These are phyloP conservation scores for Melanostoma mellinum DNA, from an alignment of 2,888 invertebrate genomes.

Conservation along the genomic window DNA sequence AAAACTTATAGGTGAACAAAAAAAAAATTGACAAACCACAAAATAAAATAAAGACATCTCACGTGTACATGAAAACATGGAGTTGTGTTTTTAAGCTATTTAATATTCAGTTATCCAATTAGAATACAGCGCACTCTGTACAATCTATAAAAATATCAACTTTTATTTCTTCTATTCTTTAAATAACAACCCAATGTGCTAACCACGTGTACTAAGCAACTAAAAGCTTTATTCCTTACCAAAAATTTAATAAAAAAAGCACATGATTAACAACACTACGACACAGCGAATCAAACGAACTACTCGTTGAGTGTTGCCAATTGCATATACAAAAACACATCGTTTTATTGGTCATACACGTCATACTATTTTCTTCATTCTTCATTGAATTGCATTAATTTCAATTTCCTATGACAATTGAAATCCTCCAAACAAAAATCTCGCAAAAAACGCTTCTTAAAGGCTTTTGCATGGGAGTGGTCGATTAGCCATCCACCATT, in stretches of 20 bases:
- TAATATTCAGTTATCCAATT: no score
- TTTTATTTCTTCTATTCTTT: no score
- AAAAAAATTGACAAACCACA: no score
- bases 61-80: no score
- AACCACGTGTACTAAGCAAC: no score
- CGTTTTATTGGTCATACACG: constrained; percentile 58
- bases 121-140: no score
- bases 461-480: constrained; percentile 76
- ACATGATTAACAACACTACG: neutral
- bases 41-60: no score
- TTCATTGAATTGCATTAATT: constrained; percentile 26
- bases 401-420: constrained; percentile 65
- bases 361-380: constrained; percentile 19
- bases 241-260: constrained; percentile 5
- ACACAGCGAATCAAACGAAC: neutral
- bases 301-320: constrained; percentile 56
- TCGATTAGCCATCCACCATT: constrained; percentile 75
- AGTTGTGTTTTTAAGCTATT: no score
- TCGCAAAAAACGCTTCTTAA: constrained; percentile 67
- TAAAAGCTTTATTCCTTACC: no score
- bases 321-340: constrained; percentile 37
- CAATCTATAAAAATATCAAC: no score
- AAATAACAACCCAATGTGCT: no score
- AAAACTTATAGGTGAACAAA: no score
- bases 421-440: constrained; percentile 52